Conservation (phyloP, 2,888 invertebrate species). For the Andrena bucephala region DNA sequence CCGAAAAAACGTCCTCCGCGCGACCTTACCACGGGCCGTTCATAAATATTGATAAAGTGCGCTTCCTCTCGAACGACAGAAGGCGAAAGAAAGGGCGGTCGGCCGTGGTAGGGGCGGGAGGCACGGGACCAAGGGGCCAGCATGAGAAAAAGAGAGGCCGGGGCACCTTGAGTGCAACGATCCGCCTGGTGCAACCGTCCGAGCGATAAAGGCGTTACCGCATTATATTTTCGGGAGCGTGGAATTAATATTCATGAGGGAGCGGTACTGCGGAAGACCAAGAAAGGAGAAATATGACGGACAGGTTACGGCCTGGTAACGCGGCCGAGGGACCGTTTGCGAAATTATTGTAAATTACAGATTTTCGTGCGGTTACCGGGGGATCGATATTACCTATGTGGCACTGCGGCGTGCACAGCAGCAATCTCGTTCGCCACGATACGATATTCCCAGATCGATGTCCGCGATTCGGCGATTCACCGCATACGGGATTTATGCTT, state of each 20-base stretch:
- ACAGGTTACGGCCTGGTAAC: slow-evolving; percentile 55
- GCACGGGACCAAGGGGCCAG: neutral
- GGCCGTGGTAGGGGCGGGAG: neutral
- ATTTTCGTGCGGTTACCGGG: slow-evolving; percentile 57
- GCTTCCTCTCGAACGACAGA: slow-evolving; percentile 45
- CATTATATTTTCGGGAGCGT: slow-evolving; percentile 69
- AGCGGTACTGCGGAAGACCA: slow-evolving; percentile 19
- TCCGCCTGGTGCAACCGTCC: slow-evolving; percentile 47
- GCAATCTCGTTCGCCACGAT: slow-evolving; percentile 33
- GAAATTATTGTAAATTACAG: slow-evolving; percentile 75
- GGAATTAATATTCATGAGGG: slow-evolving; percentile 74
- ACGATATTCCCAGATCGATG: slow-evolving; percentile 15
- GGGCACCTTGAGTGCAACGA: slow-evolving; percentile 56
- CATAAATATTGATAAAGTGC: slow-evolving; percentile 69
- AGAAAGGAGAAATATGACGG: slow-evolving; percentile 54
- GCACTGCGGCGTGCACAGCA: neutral
- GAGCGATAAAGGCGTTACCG: slow-evolving; percentile 67
- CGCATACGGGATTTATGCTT: neutral
- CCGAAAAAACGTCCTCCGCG: slow-evolving; percentile 71
- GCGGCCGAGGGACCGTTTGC: slow-evolving; percentile 51
- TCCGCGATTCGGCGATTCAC: slow-evolving; percentile 2
- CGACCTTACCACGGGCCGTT: slow-evolving; percentile 76
- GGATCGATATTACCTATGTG: slow-evolving; percentile 36
- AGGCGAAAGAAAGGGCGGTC: slow-evolving; percentile 27
- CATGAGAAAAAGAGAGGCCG: slow-evolving; percentile 20